Base-by-base conservation (phyloP, 2,797 vertebrate species). In the Zalophus californianus region DNA sequence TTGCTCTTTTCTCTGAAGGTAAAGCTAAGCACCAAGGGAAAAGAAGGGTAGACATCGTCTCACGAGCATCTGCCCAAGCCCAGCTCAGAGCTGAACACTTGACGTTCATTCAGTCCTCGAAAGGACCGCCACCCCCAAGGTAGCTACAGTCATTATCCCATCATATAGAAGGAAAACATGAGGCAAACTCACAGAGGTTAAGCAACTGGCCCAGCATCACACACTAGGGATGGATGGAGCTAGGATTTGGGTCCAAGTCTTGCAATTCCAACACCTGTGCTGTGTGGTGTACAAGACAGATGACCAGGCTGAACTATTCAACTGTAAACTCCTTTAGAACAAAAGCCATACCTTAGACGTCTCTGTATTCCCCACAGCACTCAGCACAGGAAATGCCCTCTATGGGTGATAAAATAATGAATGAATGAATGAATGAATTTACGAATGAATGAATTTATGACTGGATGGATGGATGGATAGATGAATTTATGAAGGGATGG, bases 1-100 rank as follows among this genome's bases (percentile, higher is more conserved):
- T 38, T 85, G 15, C 35, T 90, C 54, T 94, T 56, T 50, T 70
- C 73, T 96, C 72, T 56, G 58, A 93, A 90, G 66, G 75, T 6
- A 77, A 92, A 88, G 29, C 50, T 54, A 18, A 88, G 13, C 25
- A 48, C 12, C 7, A 15, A 48, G 14, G 32, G 14, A 10, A 73
- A 77, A 16, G 44, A 75, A 92, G 5, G 0, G 13, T 16, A 27
- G n/a, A 44, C 20, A 91, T 58, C 20, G 20, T 58, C 27, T 83
- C 50, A 29, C 0, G 7, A 91, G 44, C 25, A 60, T n/a, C 84
- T 75, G 7, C 23, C 25, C 1, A 1, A 15, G 20, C 41, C 85
- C 32, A 27, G 54, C 58, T 86, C 21, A 44, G 23, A 90, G 82
- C 73, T n/a, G 18, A 54, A 78, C 38, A 5, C 50, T 29, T 11